These are phyloP conservation scores for Perccottus glenii DNA, from an alignment of 2,113 vertebrate genomes.

Conservation along the genomic window DNA sequence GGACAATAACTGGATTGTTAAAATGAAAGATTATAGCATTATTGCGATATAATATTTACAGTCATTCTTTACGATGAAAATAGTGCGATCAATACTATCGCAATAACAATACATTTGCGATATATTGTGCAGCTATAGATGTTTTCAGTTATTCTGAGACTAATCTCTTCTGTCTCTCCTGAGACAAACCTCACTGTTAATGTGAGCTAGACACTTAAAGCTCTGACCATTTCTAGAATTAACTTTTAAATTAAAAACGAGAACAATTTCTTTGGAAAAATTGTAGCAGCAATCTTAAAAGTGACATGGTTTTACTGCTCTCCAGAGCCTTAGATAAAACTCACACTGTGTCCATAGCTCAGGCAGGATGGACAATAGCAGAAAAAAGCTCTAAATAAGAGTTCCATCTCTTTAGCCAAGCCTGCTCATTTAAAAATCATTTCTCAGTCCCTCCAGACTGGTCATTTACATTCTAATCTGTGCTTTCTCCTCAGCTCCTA, in stretches of 20 bases:
- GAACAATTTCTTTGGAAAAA: background rate
- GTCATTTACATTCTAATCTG: constrained; percentile 7
- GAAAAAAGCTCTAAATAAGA: constrained; percentile 11
- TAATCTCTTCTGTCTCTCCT: background rate
- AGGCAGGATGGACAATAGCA: background rate
- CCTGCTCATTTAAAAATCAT: constrained; percentile 18
- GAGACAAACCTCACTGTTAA: constrained; percentile 3
- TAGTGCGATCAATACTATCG: too few species aligned
- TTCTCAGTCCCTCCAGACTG: constrained; percentile 25
- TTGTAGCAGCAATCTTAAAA: background rate
- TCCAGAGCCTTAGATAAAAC: background rate
- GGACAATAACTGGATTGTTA: too few species aligned
- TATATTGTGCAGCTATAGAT: too few species aligned
- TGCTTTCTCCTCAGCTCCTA: constrained; percentile 6
- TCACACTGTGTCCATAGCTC: background rate
- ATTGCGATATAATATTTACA: too few species aligned
- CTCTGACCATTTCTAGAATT: background rate
- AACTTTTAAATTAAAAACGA: background rate
- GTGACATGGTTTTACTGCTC: background rate
- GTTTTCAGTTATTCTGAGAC: background rate
- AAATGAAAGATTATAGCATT: too few species aligned
- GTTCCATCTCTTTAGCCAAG: constrained; percentile 29
- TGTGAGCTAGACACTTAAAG: background rate
- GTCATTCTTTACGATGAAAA: too few species aligned
- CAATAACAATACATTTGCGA: too few species aligned